These are phyloP conservation scores for Melipona quadrifasciata DNA, from an alignment of 1,140 invertebrate species.

Conservation along the genomic window DNA sequence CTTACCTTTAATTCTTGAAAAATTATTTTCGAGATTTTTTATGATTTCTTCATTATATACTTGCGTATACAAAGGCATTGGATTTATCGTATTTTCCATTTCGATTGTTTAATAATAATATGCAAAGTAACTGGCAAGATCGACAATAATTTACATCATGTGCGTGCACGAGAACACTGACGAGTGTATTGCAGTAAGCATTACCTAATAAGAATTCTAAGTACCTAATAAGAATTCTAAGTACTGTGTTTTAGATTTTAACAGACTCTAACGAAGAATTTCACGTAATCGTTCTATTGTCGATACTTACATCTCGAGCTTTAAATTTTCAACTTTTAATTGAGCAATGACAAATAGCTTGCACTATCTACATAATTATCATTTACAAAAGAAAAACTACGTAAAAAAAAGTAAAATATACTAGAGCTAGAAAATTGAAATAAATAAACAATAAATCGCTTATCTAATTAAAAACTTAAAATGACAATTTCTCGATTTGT, in stretches of 20 bases:
- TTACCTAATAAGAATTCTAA: slow-evolving; percentile 27
- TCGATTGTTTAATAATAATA: neutral
- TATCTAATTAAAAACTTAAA: neutral
- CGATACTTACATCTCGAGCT: too few species aligned
- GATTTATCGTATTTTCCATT: slow-evolving; percentile 62
- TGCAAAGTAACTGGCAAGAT: neutral
- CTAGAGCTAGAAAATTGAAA: neutral
- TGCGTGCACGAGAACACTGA: neutral
- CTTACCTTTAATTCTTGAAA: slow-evolving; percentile 68
- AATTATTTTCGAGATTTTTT: slow-evolving; percentile 65
- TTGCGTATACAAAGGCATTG: slow-evolving; percentile 46
- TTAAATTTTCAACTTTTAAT: neutral
- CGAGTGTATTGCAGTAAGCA: neutral
- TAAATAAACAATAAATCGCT: neutral
- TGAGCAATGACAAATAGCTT: neutral
- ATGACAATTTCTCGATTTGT: neutral
- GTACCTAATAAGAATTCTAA: neutral
- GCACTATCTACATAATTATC: neutral
- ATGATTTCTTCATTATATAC: slow-evolving; percentile 66
- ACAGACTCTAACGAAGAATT: neutral
- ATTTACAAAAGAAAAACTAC: neutral
- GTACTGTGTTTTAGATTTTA: neutral
- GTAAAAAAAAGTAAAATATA: neutral
- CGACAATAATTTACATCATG: too few species aligned
- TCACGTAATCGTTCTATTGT: neutral